Evolutionary conservation across 2,797 vertebrate genomes (phyloP).

Genomic region (Okamejei kenojei): DNA sequence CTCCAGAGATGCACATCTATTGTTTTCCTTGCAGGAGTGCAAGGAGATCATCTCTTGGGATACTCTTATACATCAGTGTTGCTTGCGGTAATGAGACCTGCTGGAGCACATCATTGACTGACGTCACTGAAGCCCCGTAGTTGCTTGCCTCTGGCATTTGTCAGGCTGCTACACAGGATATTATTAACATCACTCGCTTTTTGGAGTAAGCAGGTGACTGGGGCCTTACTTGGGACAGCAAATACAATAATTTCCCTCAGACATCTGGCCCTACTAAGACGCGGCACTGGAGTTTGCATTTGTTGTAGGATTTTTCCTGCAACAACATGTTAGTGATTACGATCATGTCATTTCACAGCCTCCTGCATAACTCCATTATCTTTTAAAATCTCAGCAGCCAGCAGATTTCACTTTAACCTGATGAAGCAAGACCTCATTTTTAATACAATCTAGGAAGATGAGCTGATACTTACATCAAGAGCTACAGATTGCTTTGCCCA

Average conservation of each 20-base stretch:
- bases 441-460: background rate
- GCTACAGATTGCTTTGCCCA: constrained; percentile 98
- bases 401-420: background rate
- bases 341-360: background rate
- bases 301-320: background rate
- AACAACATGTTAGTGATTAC: background rate
- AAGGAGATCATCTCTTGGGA: background rate
- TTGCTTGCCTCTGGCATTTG: background rate
- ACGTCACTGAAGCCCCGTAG: background rate
- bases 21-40: background rate
- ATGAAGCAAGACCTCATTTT: background rate
- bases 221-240: background rate
- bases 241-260: background rate
- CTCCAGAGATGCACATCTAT: background rate
- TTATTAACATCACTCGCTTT: background rate
- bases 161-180: background rate
- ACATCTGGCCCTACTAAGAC: background rate
- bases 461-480: constrained; percentile 77
- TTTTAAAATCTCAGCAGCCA: background rate
- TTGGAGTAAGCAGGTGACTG: background rate
- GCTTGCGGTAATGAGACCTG: background rate
- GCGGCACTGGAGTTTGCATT: background rate
- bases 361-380: background rate
- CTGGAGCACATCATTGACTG: background rate
- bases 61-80: background rate